phyloP scores from a whole-genome alignment of 2,113 vertebrate genomes.

The Melanerpes aurifrons region DNA sequence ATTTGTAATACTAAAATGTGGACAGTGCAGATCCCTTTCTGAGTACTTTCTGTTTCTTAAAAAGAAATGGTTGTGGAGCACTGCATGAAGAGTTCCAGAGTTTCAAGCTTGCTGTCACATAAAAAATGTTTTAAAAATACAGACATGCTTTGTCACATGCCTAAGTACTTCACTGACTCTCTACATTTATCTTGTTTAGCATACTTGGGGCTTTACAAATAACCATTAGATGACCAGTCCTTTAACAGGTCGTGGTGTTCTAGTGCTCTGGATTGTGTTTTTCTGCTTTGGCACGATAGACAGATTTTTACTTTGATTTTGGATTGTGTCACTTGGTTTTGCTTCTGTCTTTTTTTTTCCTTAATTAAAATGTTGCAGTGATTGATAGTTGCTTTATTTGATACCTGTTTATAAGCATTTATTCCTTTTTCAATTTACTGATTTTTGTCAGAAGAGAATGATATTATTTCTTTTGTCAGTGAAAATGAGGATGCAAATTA shows the following conservation, averaged over 20 bases:
- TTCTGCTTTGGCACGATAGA: background rate
- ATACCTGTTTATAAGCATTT: slow-evolving; percentile 67
- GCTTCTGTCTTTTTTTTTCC: slow-evolving; percentile 50
- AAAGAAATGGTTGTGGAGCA: background rate
- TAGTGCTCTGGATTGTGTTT: background rate
- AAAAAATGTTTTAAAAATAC: slow-evolving; percentile 5
- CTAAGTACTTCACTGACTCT: background rate
- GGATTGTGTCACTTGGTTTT: slow-evolving; percentile 33
- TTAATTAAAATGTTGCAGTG: slow-evolving; percentile 66
- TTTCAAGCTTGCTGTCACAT: background rate
- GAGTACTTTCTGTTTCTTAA: background rate
- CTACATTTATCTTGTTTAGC: background rate
- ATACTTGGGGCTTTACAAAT: background rate
- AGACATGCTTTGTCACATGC: background rate
- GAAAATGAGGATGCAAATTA: slow-evolving; percentile 60
- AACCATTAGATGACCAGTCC: background rate
- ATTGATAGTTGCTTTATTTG: slow-evolving; percentile 72
- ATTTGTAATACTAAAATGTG: slow-evolving; percentile 24
- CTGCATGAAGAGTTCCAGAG: background rate
- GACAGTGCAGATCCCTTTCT: background rate
- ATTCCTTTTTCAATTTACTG: slow-evolving; percentile 30
- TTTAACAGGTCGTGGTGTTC: background rate
- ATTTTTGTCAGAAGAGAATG: slow-evolving; percentile 60
- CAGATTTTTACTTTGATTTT: slow-evolving; percentile 43
- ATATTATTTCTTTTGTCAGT: slow-evolving; percentile 60